A percentile compares a stretch with the other conserved stretches of the same genome.
Conservation (phyloP, 2,888 invertebrate genomes). For the Acanthosepion lycidas region DNA sequence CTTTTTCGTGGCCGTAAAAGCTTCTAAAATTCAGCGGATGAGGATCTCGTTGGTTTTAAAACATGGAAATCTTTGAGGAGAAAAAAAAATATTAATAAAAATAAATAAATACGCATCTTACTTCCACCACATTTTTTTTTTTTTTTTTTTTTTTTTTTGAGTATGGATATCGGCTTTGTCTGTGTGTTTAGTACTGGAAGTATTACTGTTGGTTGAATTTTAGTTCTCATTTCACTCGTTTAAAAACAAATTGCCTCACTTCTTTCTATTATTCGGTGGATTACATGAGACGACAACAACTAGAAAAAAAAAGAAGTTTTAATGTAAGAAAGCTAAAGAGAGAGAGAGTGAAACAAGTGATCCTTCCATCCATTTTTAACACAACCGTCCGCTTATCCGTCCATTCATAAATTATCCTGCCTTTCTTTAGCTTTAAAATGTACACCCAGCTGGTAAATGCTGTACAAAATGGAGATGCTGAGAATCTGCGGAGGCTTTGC, state of each 20-base stretch:
- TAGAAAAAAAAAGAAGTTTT: neutral
- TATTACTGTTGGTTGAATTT: neutral
- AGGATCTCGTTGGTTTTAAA: no score
- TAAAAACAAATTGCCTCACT: neutral
- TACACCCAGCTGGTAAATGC: slow-evolving; percentile 41
- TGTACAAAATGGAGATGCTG: slow-evolving; percentile 43
- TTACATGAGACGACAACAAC: neutral
- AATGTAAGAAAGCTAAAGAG: neutral
- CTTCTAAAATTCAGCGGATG: neutral
- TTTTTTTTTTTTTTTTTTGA: no score
- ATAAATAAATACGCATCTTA: no score
- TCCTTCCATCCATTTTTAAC: neutral
- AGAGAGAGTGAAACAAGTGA: neutral
- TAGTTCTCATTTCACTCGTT: neutral
- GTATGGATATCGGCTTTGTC: neutral
- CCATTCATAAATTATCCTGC: slow-evolving; percentile 33
- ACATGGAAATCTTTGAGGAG: neutral
- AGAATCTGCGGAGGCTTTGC: slow-evolving; percentile 41
- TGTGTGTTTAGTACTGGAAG: neutral
- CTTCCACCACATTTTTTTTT: no score
- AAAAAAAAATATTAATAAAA: neutral
- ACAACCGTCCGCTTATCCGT: neutral
- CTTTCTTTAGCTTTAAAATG: slow-evolving; percentile 36
- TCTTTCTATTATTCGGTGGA: neutral
- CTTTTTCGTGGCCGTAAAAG: no score